Base-by-base conservation (phyloP, 2,888 invertebrate genomes). In the Resseliella maxima region DNA sequence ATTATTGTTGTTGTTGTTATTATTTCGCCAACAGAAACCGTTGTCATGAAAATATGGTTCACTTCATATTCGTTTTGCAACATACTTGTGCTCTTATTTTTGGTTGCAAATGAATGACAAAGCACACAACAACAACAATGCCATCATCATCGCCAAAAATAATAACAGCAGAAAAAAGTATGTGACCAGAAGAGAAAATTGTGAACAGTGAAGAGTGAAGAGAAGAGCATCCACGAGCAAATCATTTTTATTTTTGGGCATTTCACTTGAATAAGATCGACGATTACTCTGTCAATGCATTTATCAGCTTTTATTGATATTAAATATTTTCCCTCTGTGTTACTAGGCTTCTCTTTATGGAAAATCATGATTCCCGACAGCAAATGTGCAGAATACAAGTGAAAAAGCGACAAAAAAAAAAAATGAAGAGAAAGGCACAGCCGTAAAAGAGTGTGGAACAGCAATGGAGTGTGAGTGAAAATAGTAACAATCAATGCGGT, bases 241-340 rank as follows among this genome's bases (percentile, higher is more conserved):
- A 24, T 59, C 12, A 24, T 59, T 59, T 24, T 24, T 59, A 59
- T 24, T 59, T 59, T 59, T 50, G 2, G 21, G 21, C 50, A 50
- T 50, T 50, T 3, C n/a, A 18, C 59, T 59, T 59, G 59, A 59
- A 59, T 59, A 59, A 59, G 59, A 59, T 59, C 59, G 59, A 59
- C 59, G 59, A 59, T 59, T 59, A 59, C 24, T 6, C n/a, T 59
- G 24, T 59, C 24, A 24, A 59, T 59, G 59, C 59, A 59, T 59
- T 59, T 59, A 59, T 59, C 59, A 59, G 24, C 59, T 59, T 24
- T 59, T 59, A 59, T 59, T 59, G 59, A 59, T 59, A 59, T 59
- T 59, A 59, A 59, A 24, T 59, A 6, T 59, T 24, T 50, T 50
- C 41, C 6, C 41, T 50, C 15, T 50, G 46, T 18, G 46, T 18